Evolutionary conservation across 2,888 invertebrate genomes (phyloP).

Genomic region (Macrophya annulata): DNA sequence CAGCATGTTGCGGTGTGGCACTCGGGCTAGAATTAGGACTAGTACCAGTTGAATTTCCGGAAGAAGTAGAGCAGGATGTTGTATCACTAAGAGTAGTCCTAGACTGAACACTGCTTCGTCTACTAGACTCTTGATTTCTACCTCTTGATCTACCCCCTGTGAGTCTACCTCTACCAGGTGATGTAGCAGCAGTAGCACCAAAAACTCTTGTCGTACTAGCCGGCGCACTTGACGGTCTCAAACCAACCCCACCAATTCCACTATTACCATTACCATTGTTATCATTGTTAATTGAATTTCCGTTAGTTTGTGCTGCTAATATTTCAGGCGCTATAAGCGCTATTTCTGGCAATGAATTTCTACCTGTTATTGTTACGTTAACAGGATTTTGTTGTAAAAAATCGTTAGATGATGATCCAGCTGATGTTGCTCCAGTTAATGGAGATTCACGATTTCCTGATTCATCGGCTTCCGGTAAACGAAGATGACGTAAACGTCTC

Average conservation of each 20-base stretch:
- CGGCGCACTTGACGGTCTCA: conserved; percentile 77
- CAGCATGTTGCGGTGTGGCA: conserved; percentile 58
- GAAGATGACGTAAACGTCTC: conserved; percentile 81
- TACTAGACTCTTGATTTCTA: conserved; percentile 55
- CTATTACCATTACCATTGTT: conserved; percentile 48
- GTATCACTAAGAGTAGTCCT: conserved; percentile 65
- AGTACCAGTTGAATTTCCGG: conserved; percentile 66
- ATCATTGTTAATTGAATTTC: conserved; percentile 22
- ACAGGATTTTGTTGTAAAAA: background rate
- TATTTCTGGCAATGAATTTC: conserved; percentile 74
- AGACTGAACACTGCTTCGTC: conserved; percentile 66
- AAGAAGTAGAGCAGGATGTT: conserved; percentile 66
- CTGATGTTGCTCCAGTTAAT: background rate
- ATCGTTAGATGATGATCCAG: background rate
- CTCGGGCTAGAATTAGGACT: conserved; percentile 69
- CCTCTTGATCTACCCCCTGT: conserved; percentile 47
- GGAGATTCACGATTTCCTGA: background rate
- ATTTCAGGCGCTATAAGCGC: conserved; percentile 76
- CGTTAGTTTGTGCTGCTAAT: conserved; percentile 75
- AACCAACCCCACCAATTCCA: conserved; percentile 56
- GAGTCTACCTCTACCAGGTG: conserved; percentile 56
- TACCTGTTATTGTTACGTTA: conserved; percentile 63
- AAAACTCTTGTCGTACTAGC: conserved; percentile 66
- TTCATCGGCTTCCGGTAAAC: conserved; percentile 76
- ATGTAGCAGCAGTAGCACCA: conserved; percentile 59